Conservation (phyloP, 2,113 vertebrate genomes). For the Strix aluco region DNA sequence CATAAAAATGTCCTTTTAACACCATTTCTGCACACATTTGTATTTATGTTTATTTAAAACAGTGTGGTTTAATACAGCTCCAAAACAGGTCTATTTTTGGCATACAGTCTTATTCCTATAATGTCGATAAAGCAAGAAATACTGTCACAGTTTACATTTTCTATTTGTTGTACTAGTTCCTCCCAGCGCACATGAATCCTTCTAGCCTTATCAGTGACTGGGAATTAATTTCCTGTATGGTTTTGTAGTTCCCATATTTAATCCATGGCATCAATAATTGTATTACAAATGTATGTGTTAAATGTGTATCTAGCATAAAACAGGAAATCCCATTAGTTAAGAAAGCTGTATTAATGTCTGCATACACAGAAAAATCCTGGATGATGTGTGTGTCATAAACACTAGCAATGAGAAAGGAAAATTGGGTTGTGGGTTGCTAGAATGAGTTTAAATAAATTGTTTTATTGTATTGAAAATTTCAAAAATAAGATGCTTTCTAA, state of each 20-base stretch:
- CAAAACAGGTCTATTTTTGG: neutral
- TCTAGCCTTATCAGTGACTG: neutral
- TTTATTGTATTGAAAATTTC: constrained; percentile 23
- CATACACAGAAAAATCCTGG: neutral
- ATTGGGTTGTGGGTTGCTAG: neutral
- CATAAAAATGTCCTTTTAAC: neutral
- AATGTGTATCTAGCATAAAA: constrained; percentile 1
- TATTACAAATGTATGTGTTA: constrained; percentile 8
- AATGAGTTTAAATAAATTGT: constrained; percentile 35
- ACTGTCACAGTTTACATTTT: neutral
- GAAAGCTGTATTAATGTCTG: neutral
- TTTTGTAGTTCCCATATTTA: constrained; percentile 26
- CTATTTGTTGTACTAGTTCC: neutral
- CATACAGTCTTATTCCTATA: neutral
- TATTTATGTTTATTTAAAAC: neutral
- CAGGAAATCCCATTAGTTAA: constrained; percentile 9
- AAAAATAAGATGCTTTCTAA: neutral
- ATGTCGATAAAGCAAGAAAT: constrained; percentile 12
- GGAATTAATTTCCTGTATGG: constrained; percentile 1
- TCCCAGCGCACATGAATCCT: neutral
- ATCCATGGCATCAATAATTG: constrained; percentile 25
- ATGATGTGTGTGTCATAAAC: constrained; percentile 1
- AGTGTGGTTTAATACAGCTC: neutral
- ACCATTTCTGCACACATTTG: neutral
- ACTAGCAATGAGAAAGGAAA: constrained; percentile 2